phyloP scores from a whole-genome alignment of 1,140 invertebrate genomes.

The Hylyphantes graminicola region DNA sequence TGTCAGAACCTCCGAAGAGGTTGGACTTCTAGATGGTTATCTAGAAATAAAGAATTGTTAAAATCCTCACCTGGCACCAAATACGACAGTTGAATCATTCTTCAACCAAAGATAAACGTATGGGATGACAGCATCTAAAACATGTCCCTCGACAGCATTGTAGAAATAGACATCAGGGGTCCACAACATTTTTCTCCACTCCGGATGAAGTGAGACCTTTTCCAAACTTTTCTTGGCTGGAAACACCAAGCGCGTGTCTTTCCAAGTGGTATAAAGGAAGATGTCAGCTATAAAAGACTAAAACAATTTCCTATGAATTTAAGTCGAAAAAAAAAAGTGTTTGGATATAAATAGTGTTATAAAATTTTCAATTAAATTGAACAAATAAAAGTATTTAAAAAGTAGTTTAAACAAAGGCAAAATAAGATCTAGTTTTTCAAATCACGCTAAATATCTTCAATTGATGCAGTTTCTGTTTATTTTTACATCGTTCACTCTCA shows the following conservation, averaged over 20 bases:
- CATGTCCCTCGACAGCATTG: conserved; percentile 48
- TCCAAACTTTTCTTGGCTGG: conserved; percentile 9
- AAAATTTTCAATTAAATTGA: no score
- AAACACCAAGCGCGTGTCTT: conserved; percentile 23
- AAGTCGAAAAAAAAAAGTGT: no score
- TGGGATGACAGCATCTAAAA: conserved; percentile 40
- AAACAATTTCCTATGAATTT: background rate
- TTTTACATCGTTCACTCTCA: no score
- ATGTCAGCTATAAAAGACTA: conserved; percentile 48
- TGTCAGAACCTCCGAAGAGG: no score
- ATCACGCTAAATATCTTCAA: no score
- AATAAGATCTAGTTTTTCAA: no score
- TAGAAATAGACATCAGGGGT: conserved; percentile 49
- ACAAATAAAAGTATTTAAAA: no score
- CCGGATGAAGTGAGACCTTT: conserved; percentile 25
- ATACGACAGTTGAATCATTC: conserved; percentile 52
- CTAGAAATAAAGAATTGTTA: no score
- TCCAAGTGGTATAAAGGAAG: conserved; percentile 45
- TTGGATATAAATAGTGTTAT: no score
- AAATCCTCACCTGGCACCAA: conserved; percentile 43
- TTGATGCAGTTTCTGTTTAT: no score
- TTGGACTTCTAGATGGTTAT: no score
- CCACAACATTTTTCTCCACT: conserved; percentile 42
- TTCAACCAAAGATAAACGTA: conserved; percentile 43
- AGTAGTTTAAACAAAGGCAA: no score